Evolutionary conservation across 2,113 vertebrate species (phyloP).

Genomic region (Vanacampus margaritifer): DNA sequence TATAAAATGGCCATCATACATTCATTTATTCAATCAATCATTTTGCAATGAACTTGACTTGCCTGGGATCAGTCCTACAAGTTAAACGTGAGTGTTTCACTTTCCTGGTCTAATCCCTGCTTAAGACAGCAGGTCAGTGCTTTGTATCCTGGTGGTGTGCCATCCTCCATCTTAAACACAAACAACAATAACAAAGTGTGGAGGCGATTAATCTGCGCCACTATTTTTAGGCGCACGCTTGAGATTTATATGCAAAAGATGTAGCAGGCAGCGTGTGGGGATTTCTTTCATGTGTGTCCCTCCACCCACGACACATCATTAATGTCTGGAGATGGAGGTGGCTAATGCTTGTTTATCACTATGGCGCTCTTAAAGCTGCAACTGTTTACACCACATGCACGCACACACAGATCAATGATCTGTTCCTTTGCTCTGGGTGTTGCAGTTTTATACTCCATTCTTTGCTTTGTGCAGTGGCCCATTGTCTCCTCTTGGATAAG

Average conservation of each 20-base stretch:
- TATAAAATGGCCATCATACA: not conserved
- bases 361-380: conserved; percentile 24
- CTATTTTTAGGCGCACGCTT: not conserved
- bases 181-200: too few species aligned
- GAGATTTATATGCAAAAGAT: not conserved
- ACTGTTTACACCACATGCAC: not conserved
- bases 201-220: not conserved
- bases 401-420: not conserved
- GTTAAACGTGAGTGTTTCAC: too few species aligned
- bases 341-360: conserved; percentile 41
- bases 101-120: not conserved
- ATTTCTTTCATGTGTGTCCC: not conserved
- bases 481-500: too few species aligned
- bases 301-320: not conserved
- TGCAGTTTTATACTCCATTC: not conserved
- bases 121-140: not conserved
- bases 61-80: too few species aligned
- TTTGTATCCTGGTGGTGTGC: too few species aligned
- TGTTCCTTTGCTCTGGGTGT: not conserved
- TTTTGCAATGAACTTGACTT: too few species aligned
- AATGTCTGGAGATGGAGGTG: not conserved
- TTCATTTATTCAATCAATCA: not conserved
- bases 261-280: not conserved
- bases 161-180: too few species aligned
- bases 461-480: too few species aligned